Evolutionary conservation across 2,797 vertebrate genomes (phyloP).

Genomic region (Botia almorhae): DNA sequence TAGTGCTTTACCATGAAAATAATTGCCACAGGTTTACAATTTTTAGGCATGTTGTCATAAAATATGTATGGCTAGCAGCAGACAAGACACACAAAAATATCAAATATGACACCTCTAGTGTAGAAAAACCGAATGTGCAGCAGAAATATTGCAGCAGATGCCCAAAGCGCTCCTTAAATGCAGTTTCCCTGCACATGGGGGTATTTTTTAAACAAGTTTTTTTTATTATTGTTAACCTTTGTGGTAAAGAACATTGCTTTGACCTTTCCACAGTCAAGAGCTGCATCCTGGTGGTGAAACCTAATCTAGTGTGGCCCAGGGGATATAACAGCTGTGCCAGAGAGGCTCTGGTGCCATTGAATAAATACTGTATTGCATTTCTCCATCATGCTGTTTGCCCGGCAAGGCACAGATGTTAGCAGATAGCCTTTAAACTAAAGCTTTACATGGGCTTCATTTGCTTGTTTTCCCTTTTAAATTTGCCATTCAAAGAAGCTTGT

Average conservation of each 20-base stretch:
- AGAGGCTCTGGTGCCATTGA: neutral
- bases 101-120: neutral
- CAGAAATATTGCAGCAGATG: neutral
- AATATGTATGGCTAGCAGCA: conserved; percentile 33
- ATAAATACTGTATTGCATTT: conserved; percentile 22
- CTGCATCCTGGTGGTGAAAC: neutral
- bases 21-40: neutral
- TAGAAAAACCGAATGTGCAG: neutral
- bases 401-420: neutral
- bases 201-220: neutral
- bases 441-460: conserved; percentile 4
- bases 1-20: neutral
- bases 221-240: conserved; percentile 30
- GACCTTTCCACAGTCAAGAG: conserved; percentile 43
- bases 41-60: conserved; percentile 26
- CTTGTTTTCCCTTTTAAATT: neutral
- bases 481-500: conserved; percentile 12
- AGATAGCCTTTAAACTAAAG: neutral
- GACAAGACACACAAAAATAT: neutral
- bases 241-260: conserved; percentile 27
- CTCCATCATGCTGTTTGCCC: neutral
- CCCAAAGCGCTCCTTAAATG: neutral
- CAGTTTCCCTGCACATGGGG: neutral
- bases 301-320: conserved; percentile 19
- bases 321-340: conserved; percentile 16